phyloP scores from a whole-genome alignment of 2,797 vertebrate genomes.

The Poliocrania exsul region DNA sequence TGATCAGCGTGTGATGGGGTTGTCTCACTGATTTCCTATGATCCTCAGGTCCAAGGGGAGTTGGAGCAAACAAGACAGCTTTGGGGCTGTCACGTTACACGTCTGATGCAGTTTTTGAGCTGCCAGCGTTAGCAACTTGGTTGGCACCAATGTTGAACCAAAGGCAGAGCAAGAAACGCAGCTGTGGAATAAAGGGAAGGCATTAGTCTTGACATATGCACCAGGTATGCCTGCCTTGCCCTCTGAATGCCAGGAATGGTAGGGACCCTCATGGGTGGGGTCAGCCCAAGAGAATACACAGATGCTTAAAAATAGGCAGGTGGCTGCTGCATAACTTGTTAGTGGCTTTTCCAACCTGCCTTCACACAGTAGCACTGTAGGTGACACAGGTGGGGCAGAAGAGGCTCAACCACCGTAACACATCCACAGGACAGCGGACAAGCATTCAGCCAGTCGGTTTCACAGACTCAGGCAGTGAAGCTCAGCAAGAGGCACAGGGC shows the following conservation, averaged over 20 bases:
- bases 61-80: neutral
- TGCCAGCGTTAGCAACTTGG: neutral
- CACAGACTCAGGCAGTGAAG: neutral
- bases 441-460: neutral
- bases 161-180: neutral
- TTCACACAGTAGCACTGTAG: neutral
- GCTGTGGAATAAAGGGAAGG: neutral
- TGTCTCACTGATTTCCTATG: neutral
- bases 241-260: neutral
- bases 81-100: accelerated
- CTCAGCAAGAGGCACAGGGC: neutral
- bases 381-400: neutral
- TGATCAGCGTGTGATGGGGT: neutral
- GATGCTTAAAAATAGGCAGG: neutral
- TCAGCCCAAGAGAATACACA: neutral
- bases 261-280: neutral
- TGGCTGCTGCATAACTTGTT: neutral
- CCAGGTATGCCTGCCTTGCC: neutral
- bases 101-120: neutral
- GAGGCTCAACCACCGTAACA: neutral
- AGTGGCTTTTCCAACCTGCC: neutral
- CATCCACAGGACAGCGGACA: neutral
- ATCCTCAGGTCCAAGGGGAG: neutral
- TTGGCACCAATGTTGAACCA: accelerated
- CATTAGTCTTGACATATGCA: neutral